A percentile compares a stretch with the other conserved stretches of the same genome.
Evolutionary conservation across 2,797 vertebrate genomes (phyloP).

Genomic region (Falco columbarius): DNA sequence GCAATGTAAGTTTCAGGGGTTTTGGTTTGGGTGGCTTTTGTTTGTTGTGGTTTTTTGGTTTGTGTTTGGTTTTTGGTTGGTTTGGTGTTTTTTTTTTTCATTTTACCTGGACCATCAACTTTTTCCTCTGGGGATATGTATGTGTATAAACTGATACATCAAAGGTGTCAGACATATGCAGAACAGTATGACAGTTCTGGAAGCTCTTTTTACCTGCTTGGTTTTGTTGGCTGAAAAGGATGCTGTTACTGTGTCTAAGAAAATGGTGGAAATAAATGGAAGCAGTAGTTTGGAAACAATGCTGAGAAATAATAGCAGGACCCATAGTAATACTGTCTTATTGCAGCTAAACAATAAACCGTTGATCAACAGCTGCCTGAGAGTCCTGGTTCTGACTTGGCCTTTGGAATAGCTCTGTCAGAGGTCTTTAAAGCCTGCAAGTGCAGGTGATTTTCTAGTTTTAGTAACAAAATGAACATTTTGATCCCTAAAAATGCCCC

Average conservation of each 20-base stretch:
- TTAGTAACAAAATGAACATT: neutral
- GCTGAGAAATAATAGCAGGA: neutral
- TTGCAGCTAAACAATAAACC: neutral
- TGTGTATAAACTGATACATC: neutral
- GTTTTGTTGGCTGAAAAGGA: neutral
- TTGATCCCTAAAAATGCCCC: neutral
- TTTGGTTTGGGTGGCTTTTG: neutral
- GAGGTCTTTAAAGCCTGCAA: neutral
- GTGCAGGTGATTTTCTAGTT: neutral
- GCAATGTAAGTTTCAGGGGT: neutral
- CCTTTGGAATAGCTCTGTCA: neutral
- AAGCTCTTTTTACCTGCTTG: neutral
- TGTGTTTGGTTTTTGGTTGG: neutral
- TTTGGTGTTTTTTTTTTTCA: neutral
- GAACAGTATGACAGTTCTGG: neutral
- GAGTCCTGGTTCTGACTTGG: neutral
- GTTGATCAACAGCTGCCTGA: neutral
- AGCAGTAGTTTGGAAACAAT: neutral
- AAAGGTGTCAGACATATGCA: rapidly evolving
- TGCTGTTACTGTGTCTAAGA: neutral
- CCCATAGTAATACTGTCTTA: neutral
- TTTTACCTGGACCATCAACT: neutral
- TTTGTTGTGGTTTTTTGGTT: neutral
- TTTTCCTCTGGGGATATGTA: neutral
- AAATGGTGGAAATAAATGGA: neutral